Conservation (phyloP, 2,888 invertebrate species). For the Terebella lapidaria region DNA sequence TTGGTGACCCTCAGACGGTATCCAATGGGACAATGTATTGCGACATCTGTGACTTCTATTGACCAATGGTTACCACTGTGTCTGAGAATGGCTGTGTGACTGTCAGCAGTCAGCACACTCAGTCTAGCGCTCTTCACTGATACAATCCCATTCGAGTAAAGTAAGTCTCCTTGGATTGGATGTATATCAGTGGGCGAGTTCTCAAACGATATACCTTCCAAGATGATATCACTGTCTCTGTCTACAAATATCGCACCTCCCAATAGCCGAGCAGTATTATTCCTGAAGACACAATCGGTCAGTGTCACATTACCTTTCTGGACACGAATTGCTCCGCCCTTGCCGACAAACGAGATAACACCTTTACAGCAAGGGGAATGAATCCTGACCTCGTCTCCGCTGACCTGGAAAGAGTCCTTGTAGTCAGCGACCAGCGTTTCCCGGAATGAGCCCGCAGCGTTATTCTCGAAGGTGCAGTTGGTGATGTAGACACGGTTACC, state of each 20-base stretch:
- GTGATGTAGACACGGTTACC: neutral
- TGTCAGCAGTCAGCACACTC: conserved; percentile 15
- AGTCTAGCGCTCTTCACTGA: conserved; percentile 14
- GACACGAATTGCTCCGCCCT: conserved; percentile 27
- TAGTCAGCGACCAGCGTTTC: neutral
- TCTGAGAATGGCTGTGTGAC: conserved; percentile 23
- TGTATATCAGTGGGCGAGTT: conserved; percentile 19
- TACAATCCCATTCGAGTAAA: conserved; percentile 23
- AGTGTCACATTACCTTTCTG: conserved; percentile 23
- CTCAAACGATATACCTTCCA: conserved; percentile 10
- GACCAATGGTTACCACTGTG: conserved; percentile 30
- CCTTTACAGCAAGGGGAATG: conserved; percentile 27
- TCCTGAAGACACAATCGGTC: conserved; percentile 17
- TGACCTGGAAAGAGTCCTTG: conserved; percentile 14
- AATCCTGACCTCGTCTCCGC: conserved; percentile 26
- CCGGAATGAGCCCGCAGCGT: conserved; percentile 1
- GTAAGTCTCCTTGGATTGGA: conserved; percentile 20
- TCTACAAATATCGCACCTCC: conserved; percentile 26
- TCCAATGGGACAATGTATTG: conserved; percentile 25
- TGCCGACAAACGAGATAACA: conserved; percentile 25
- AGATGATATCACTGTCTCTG: conserved; percentile 14
- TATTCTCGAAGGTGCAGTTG: conserved; percentile 6
- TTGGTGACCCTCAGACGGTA: conserved; percentile 25
- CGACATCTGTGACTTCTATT: conserved; percentile 23
- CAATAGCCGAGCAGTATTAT: conserved; percentile 29